Percentiles rank a stretch among this genome's conserved stretches.
These are phyloP conservation scores for Incurvaria masculella DNA, from an alignment of 2,888 invertebrate species.

Conservation along the genomic window DNA sequence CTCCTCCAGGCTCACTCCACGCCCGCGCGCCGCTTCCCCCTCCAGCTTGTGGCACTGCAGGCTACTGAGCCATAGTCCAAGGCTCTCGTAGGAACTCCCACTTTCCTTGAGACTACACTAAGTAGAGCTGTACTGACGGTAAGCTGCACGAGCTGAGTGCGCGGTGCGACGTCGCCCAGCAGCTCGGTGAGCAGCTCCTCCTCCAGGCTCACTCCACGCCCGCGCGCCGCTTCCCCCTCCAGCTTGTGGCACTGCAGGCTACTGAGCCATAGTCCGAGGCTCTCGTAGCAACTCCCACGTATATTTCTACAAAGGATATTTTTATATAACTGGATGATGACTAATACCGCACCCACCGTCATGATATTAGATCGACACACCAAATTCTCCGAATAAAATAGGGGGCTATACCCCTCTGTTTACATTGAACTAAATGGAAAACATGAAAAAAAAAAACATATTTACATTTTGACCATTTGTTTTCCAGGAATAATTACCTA, in stretches of 20 bases:
- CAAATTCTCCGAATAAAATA: too few relatives aligned
- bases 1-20: constrained; percentile 20
- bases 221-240: constrained; percentile 17
- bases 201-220: constrained; percentile 17
- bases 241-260: constrained; percentile 23
- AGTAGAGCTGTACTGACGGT: constrained; percentile 25
- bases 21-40: background rate
- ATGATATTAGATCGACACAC: too few relatives aligned
- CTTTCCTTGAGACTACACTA: too few relatives aligned
- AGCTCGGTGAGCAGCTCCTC: constrained; percentile 27
- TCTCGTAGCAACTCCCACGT: constrained; percentile 21
- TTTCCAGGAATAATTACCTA: too few relatives aligned
- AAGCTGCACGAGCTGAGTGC: constrained; percentile 27
- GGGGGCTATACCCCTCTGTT: too few relatives aligned
- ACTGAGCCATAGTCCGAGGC: constrained; percentile 28
- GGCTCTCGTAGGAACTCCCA: background rate
- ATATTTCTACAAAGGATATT: too few relatives aligned
- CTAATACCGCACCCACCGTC: too few relatives aligned
- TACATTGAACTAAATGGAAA: too few relatives aligned
- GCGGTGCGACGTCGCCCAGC: constrained; percentile 29
- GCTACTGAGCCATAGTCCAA: background rate
- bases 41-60: background rate
- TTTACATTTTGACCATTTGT: too few relatives aligned
- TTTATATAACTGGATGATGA: too few relatives aligned
- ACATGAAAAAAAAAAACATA: too few relatives aligned